Base-by-base conservation (phyloP, 2,113 vertebrate species). In the Ornithorhynchus anatinus region DNA sequence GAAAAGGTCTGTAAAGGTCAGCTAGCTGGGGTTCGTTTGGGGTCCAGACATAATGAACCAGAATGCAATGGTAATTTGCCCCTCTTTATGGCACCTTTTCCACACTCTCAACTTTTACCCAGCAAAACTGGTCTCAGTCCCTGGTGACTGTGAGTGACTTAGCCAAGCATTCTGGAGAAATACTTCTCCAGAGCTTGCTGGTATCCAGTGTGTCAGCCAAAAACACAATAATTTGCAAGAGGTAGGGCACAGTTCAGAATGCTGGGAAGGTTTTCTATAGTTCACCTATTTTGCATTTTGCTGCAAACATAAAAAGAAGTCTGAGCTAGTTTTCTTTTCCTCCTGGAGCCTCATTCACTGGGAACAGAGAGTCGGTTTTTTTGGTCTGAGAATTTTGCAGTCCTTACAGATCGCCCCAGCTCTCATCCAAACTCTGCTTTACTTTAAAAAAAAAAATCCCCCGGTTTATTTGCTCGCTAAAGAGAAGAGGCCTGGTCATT, bases 241-340 rank as follows among this genome's bases (percentile, higher is more conserved):
- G 60, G 25, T 40, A 45, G 62, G 44, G 43, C 74, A 70, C 23
- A 57, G 33, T 60, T 85, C 69, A 59, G 32, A 69, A 52, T 75
- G 45, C 56, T 64, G 36, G 19, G 67, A 25, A 62, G 31, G 3
- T 0, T 71, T 75, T 74, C 64, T 63, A 75, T 45, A 56, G 35
- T 38, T 4, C 85, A 79, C 65, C 29, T 25, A 4, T 51, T 79
- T 48, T 10, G 25, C 38, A 19, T 11, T 39, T 36, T 5, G 48
- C 27, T n/a, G n/a, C 23, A 82, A 23, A 44, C 23, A 17, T 16
- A 65, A 37, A 66, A 38, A 53, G 39, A 37, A 37, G 33, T 27
- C 4, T 60, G 23, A 9, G 53, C 22, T 61, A 15, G 45, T 61
- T 33, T 69, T 7, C 16, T 72, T 56, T 58, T 67, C 52, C 31